Percentiles rank a stretch among this genome's conserved stretches.
These are phyloP conservation scores for Solea senegalensis DNA, from an alignment of 2,113 vertebrate genomes.

Conservation along the genomic window DNA sequence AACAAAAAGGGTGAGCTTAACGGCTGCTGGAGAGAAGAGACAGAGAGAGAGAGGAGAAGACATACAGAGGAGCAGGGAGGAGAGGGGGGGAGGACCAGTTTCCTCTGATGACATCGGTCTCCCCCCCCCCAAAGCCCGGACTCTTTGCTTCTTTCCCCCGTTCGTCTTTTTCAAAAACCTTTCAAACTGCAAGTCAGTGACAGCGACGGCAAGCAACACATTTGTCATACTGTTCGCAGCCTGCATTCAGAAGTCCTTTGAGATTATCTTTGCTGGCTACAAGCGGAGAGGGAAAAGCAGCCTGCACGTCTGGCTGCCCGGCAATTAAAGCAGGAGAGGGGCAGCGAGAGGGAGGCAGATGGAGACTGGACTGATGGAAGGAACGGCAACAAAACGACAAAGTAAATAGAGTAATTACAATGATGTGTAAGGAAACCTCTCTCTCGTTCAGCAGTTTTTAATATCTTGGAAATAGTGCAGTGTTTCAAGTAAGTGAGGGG, in stretches of 20 bases:
- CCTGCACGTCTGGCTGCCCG: conserved; percentile 22
- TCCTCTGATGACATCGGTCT: conserved; percentile 56
- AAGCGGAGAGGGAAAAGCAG: background rate
- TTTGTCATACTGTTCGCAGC: conserved; percentile 60
- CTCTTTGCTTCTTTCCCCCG: conserved; percentile 24
- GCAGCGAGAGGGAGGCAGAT: background rate
- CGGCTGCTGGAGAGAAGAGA: conserved; percentile 54
- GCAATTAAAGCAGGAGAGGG: conserved; percentile 16
- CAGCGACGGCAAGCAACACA: conserved; percentile 53
- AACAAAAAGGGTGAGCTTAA: conserved; percentile 54
- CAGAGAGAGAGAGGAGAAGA: conserved; percentile 49
- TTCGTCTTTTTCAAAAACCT: conserved; percentile 47
- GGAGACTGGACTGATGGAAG: background rate
- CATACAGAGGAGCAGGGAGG: conserved; percentile 42
- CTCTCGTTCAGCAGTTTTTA: conserved; percentile 26
- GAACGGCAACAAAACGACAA: background rate
- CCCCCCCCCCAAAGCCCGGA: conserved; percentile 18
- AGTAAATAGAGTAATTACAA: conserved; percentile 33
- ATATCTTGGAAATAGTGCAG: conserved; percentile 50
- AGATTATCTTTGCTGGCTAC: conserved; percentile 42
- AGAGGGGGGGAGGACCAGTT: conserved; percentile 35
- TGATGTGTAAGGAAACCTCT: conserved; percentile 23
- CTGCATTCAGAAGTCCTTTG: conserved; percentile 68
- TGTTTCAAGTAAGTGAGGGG: conserved; percentile 38
- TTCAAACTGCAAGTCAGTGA: conserved; percentile 53